These are phyloP conservation scores for Himalopsyche japonica DNA, from an alignment of 2,888 invertebrate genomes.

Conservation along the genomic window DNA sequence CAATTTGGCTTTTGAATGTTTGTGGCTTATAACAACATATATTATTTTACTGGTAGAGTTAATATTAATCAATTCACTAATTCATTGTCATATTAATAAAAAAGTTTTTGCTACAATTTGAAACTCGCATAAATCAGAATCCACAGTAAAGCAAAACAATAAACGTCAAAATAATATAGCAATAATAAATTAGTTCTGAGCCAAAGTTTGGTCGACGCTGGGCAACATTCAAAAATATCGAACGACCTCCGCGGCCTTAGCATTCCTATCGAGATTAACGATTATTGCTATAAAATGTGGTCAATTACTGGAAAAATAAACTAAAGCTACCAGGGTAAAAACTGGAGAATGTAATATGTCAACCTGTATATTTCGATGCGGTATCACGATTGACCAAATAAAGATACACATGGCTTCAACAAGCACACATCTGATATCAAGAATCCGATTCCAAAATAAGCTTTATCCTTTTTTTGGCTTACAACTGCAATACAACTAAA, in stretches of 20 bases:
- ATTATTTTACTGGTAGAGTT: too few species aligned
- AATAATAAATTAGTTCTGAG: background rate
- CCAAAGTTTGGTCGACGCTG: background rate
- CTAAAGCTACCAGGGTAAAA: slow-evolving; percentile 22
- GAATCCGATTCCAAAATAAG: background rate
- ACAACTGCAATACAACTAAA: background rate
- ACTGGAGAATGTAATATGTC: background rate
- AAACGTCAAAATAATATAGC: too few species aligned
- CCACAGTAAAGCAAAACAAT: too few species aligned
- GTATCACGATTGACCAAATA: slow-evolving; percentile 17
- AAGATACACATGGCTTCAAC: slow-evolving; percentile 15
- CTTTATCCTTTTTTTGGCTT: background rate
- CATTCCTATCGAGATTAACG: slow-evolving; percentile 32
- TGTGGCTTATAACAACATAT: too few species aligned
- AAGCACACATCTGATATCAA: background rate
- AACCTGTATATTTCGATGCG: slow-evolving; percentile 12
- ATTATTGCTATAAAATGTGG: slow-evolving; percentile 35
- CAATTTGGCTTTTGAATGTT: too few species aligned
- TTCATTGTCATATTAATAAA: too few species aligned
- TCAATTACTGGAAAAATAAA: slow-evolving; percentile 32
- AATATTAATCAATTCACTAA: too few species aligned
- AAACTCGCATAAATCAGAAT: too few species aligned
- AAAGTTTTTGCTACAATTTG: too few species aligned
- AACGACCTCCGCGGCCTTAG: slow-evolving; percentile 5
- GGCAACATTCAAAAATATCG: background rate